These are phyloP conservation scores for Phyllostomus discolor DNA, from an alignment of 2,113 vertebrate genomes.

Conservation along the genomic window DNA sequence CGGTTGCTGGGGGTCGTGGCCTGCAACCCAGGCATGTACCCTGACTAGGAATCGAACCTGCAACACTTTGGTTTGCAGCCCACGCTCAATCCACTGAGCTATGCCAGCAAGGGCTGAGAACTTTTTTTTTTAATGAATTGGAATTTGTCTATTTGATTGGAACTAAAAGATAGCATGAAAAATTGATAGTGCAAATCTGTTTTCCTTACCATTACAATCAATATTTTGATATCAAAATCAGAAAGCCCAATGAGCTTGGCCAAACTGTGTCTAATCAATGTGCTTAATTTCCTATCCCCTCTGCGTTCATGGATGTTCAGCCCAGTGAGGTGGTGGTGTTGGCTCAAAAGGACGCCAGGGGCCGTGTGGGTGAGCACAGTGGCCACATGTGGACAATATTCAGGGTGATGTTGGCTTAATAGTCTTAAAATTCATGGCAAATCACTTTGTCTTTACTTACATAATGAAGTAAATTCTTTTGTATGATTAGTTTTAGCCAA, in stretches of 20 bases:
- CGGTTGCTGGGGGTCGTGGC: too few relatives aligned
- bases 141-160: not conserved
- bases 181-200: not conserved
- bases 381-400: not conserved
- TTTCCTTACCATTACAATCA: not conserved
- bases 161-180: not conserved
- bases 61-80: too few relatives aligned
- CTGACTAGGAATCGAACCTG: too few relatives aligned
- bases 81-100: too few relatives aligned
- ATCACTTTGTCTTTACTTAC: not conserved
- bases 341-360: not conserved
- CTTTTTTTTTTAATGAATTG: not conserved
- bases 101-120: too few relatives aligned
- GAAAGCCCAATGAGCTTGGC: not conserved
- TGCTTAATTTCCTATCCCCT: not conserved
- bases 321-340: not conserved
- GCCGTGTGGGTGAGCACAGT: not conserved
- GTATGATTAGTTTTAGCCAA: not conserved
- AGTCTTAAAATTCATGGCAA: not conserved
- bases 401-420: not conserved
- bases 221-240: not conserved
- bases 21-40: too few relatives aligned
- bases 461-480: not conserved
- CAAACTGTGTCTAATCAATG: fast-evolving
- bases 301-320: not conserved